These are phyloP conservation scores for Sphyrna mokarran DNA, from an alignment of 2,113 vertebrate species.

Conservation along the genomic window DNA sequence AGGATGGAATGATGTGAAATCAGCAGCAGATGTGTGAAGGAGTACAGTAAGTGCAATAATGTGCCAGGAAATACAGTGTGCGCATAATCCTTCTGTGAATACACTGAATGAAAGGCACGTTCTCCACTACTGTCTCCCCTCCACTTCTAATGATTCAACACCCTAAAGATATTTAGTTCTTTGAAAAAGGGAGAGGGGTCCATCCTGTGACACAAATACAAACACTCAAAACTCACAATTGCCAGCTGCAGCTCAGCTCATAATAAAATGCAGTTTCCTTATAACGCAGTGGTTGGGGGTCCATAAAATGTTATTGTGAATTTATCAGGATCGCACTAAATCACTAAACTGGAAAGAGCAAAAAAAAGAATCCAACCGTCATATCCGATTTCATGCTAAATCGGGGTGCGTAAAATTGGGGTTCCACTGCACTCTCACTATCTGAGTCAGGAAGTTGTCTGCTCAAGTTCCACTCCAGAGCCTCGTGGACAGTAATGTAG, in stretches of 20 bases:
- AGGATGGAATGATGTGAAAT: neutral
- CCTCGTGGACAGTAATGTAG: neutral
- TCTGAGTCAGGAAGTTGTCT: neutral
- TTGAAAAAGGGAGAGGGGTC: neutral
- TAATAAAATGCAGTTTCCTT: neutral
- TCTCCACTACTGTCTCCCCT: neutral
- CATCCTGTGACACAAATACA: neutral
- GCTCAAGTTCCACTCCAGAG: neutral
- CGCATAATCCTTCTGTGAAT: neutral
- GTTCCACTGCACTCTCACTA: neutral
- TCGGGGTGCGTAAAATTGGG: too few species aligned
- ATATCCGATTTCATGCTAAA: too few species aligned
- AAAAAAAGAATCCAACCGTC: too few species aligned
- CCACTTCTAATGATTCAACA: neutral
- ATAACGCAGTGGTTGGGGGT: too few species aligned
- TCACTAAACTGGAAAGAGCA: too few species aligned
- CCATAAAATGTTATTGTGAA: too few species aligned
- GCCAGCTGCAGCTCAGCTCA: neutral
- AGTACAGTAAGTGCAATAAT: neutral
- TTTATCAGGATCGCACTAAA: too few species aligned
- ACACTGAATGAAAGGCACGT: neutral
- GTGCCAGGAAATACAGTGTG: neutral
- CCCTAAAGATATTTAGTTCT: neutral
- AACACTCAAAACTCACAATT: neutral
- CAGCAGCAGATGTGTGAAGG: neutral